Conservation (phyloP, 1,140 invertebrate genomes). For the Sarcophaga bullata region DNA sequence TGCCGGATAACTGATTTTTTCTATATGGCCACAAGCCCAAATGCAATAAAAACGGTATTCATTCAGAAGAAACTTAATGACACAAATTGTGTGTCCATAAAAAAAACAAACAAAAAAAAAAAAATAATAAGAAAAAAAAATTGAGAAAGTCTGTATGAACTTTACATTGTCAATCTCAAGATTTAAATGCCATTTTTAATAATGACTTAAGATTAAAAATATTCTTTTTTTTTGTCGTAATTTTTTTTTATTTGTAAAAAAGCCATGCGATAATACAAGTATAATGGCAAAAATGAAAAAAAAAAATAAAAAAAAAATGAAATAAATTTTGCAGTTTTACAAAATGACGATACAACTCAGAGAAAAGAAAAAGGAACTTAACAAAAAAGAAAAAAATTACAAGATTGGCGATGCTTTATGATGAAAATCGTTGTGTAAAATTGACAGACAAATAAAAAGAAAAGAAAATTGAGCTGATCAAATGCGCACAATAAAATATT, state of each 20-base stretch:
- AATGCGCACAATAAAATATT: background rate
- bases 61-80: no score
- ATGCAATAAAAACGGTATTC: no score
- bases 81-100: background rate
- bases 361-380: background rate
- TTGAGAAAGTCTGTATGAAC: background rate
- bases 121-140: no score
- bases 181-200: background rate
- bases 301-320: background rate
- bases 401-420: no score
- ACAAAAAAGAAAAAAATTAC: background rate
- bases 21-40: no score
- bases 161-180: background rate
- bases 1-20: no score
- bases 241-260: background rate
- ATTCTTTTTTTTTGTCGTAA: no score
- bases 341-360: background rate
- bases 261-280: background rate
- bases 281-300: background rate
- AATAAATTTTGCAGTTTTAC: background rate
- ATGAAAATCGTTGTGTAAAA: background rate
- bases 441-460: background rate
- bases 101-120: no score
- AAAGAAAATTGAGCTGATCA: background rate
- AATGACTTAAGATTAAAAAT: constrained; percentile 1